Base-by-base conservation (phyloP, 2,888 invertebrate species). In the Calephelis perditalis region DNA sequence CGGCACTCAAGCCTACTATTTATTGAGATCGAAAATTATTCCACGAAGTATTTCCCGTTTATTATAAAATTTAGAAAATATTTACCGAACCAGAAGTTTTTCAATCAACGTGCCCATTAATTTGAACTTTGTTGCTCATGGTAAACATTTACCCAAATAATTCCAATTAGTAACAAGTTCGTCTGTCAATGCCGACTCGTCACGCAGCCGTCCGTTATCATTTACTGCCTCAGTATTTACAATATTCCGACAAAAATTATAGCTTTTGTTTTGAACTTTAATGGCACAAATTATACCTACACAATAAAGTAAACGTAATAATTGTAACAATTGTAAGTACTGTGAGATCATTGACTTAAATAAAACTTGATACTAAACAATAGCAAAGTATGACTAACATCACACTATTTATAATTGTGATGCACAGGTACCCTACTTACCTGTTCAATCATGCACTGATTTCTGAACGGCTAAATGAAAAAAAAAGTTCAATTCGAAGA, bases 91-190 rank as follows among this genome's bases (percentile, higher is more conserved):
- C 7, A 10, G 36, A 54, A 54, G 52, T 54, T 54, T 54, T 54
- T 36, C 52, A 54, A 54, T 54, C 52, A 54, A 54, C 52, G 35
- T 54, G 52, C 57, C 47, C 57, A 57, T 10, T n/a, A 55, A 56
- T 55, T 60, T 52, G 11, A 47, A 57, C 55, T 55, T 55, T n/a
- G 47, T 44, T 44, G 46, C 12, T 37, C 12, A n/a, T 44, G 12
- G 47, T 58, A 36, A 58, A 58, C 49, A 52, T 52, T 44, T 58
- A 61, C 49, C 47, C 47, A 55, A 61, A 65, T 57, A 63, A 63
- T 60, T 65, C 61, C 56, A 63, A 65, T 65, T 61, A 58, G 57
- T 57, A 62, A 55, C 36, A 57, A 56, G 57, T 52, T 57, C 45
- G 56, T 47, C 55, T 59, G 59, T 62, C 44, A 61, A 54, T 57